phyloP scores from a whole-genome alignment of 2,888 invertebrate genomes.

The Eulithis prunata region DNA sequence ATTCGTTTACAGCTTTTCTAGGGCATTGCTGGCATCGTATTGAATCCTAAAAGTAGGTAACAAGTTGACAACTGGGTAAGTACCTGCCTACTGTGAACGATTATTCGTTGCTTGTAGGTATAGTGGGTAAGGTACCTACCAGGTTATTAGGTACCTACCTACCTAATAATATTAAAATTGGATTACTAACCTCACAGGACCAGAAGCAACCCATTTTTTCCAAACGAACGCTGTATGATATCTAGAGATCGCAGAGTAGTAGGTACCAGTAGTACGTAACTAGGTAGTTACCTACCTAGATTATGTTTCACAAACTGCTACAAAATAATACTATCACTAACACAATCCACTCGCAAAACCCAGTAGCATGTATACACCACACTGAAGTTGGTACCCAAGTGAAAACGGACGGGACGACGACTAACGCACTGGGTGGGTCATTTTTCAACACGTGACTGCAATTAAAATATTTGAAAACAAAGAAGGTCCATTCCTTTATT shows the following conservation, averaged over 20 bases:
- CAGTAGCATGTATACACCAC: too few relatives aligned
- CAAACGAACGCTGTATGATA: neutral
- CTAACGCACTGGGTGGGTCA: neutral
- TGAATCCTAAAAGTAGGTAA: slow-evolving; percentile 15
- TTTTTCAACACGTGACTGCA: slow-evolving; percentile 1
- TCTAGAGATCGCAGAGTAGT: too few relatives aligned
- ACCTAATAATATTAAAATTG: too few relatives aligned
- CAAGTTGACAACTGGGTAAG: neutral
- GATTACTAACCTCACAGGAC: slow-evolving; percentile 46
- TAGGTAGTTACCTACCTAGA: too few relatives aligned
- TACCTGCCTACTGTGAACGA: too few relatives aligned
- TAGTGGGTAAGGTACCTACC: neutral
- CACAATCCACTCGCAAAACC: too few relatives aligned
- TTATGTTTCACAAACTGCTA: neutral
- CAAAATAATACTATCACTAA: neutral
- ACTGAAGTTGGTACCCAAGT: too few relatives aligned
- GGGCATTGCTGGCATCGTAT: slow-evolving; percentile 35
- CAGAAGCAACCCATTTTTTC: slow-evolving; percentile 47
- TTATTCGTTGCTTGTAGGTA: too few relatives aligned
- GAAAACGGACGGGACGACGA: too few relatives aligned
- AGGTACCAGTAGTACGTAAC: too few relatives aligned
- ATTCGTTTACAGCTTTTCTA: slow-evolving; percentile 40
- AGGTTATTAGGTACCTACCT: neutral
- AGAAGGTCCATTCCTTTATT: neutral
- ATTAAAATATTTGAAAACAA: slow-evolving; percentile 2